Percentiles rank a stretch among this genome's conserved stretches.
Conservation (phyloP, 2,888 invertebrate genomes). For the Biston stratarius region DNA sequence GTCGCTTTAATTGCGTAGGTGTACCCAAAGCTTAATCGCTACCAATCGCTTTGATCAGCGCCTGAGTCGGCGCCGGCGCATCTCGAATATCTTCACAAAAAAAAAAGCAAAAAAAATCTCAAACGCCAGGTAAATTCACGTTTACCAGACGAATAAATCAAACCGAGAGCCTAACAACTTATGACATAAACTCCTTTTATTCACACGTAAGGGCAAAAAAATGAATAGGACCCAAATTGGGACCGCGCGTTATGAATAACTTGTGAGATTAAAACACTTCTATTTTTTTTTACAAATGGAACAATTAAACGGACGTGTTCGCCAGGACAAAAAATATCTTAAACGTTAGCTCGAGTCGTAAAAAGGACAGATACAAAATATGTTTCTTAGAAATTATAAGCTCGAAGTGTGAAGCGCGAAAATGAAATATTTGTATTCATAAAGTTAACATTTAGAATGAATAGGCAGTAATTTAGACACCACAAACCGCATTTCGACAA, state of each 20-base stretch:
- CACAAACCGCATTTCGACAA: conserved; percentile 28
- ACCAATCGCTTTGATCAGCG: conserved; percentile 74
- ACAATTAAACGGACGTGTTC: conserved; percentile 78
- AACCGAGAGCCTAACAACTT: conserved; percentile 72
- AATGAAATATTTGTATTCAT: conserved; percentile 47
- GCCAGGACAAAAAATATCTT: conserved; percentile 72
- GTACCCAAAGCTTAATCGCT: conserved; percentile 60
- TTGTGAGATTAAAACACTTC: conserved; percentile 76
- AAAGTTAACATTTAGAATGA: conserved; percentile 38
- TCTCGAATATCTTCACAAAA: conserved; percentile 45
- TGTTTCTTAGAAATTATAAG: conserved; percentile 54
- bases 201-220: conserved; percentile 70
- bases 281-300: conserved; percentile 69
- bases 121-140: conserved; percentile 66
- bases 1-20: conserved; percentile 9
- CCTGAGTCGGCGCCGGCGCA: conserved; percentile 69
- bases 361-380: conserved; percentile 46
- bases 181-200: conserved; percentile 83
- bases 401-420: conserved; percentile 49
- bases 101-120: conserved; percentile 67
- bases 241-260: conserved; percentile 69
- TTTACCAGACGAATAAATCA: conserved; percentile 75
- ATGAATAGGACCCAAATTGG: conserved; percentile 40
- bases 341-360: conserved; percentile 39
- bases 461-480: conserved; percentile 38